Conservation (phyloP, 2,113 vertebrate species). For the Chaenogobius annularis region DNA sequence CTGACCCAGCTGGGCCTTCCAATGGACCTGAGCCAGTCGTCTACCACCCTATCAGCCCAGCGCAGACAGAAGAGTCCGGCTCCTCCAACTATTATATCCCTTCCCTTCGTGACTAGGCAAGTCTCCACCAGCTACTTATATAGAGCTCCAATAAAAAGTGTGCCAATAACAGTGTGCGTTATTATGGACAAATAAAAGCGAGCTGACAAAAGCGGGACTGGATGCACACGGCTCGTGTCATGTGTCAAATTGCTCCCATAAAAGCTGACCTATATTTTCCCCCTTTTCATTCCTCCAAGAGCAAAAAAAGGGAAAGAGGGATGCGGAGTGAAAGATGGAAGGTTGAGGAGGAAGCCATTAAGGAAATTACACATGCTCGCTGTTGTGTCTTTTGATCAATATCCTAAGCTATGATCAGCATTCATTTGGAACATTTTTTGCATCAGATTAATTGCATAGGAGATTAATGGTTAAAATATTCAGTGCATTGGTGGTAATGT, state of each 20-base stretch:
- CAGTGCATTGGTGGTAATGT: slow-evolving; percentile 11
- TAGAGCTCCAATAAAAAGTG: slow-evolving; percentile 57
- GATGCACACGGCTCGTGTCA: slow-evolving; percentile 60
- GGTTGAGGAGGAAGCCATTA: slow-evolving; percentile 36
- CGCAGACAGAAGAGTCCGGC: slow-evolving; percentile 58
- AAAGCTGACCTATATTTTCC: slow-evolving; percentile 72
- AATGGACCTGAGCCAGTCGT: slow-evolving; percentile 66
- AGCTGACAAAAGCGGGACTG: slow-evolving; percentile 53
- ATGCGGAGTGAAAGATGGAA: slow-evolving; percentile 25
- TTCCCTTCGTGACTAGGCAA: slow-evolving; percentile 51
- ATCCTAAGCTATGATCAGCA: slow-evolving; percentile 28
- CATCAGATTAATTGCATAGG: slow-evolving; percentile 31
- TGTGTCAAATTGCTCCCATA: slow-evolving; percentile 70
- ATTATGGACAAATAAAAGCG: slow-evolving; percentile 55
- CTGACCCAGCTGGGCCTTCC: slow-evolving; percentile 45
- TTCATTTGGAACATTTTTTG: slow-evolving; percentile 26
- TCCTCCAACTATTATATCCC: slow-evolving; percentile 51
- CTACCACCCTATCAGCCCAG: slow-evolving; percentile 63
- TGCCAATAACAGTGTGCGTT: slow-evolving; percentile 56
- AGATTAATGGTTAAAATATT: slow-evolving; percentile 33
- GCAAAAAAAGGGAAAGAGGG: slow-evolving; percentile 25
- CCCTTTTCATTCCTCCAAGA: slow-evolving; percentile 40
- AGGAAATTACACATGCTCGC: slow-evolving; percentile 45
- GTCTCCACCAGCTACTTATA: slow-evolving; percentile 62
- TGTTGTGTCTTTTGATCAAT: slow-evolving; percentile 38